Conservation (phyloP, 2,888 invertebrate genomes). For the Bugulina stolonifera region DNA sequence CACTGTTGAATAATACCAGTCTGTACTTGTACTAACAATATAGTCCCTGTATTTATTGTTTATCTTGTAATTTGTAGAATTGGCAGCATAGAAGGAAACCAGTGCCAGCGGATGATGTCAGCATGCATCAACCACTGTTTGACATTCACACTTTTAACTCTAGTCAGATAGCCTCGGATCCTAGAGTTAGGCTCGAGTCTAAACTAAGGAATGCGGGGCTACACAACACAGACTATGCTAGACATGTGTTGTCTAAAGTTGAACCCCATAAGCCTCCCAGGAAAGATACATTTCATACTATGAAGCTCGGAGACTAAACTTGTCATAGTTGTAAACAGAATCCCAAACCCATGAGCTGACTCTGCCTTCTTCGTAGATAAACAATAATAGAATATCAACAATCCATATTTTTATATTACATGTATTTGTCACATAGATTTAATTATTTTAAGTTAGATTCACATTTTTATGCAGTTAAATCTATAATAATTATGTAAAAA, state of each 20-base stretch:
- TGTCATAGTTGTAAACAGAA: too few relatives aligned
- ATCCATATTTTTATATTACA: too few relatives aligned
- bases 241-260: constrained; percentile 38
- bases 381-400: too few relatives aligned
- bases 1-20: too few relatives aligned
- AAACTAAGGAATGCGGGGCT: constrained; percentile 47
- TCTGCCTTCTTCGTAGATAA: too few relatives aligned
- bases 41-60: too few relatives aligned
- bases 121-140: constrained; percentile 43
- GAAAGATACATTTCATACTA: constrained; percentile 44
- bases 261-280: constrained; percentile 42
- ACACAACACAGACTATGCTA: constrained; percentile 43
- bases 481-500: too few relatives aligned
- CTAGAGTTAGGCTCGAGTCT: constrained; percentile 45
- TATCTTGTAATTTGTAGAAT: constrained; percentile 32
- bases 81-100: constrained; percentile 37
- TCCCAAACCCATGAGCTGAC: too few relatives aligned
- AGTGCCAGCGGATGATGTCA: constrained; percentile 37
- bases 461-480: too few relatives aligned
- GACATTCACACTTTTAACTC: constrained; percentile 40
- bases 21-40: too few relatives aligned
- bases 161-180: constrained; percentile 47
- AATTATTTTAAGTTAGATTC: too few relatives aligned
- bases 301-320: constrained; percentile 32
- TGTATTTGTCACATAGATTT: too few relatives aligned